A percentile compares a stretch with the other conserved stretches of the same genome.
Evolutionary conservation across 2,797 vertebrate genomes (phyloP).

Genomic region (Ataeniobius toweri): DNA sequence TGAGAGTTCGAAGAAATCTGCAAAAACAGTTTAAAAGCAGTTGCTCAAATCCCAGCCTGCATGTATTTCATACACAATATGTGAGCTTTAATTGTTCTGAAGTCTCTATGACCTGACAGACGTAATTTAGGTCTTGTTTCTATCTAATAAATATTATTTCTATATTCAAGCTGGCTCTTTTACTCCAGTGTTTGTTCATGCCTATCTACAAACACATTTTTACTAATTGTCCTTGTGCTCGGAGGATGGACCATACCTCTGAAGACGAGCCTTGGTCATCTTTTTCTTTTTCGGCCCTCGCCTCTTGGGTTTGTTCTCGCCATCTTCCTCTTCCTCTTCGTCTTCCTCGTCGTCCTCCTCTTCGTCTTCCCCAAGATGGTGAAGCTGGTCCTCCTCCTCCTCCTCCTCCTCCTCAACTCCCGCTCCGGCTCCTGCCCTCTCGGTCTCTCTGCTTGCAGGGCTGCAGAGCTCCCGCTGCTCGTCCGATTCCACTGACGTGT

Average conservation of each 20-base stretch:
- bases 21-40: not conserved
- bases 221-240: constrained; percentile 1
- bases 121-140: not conserved
- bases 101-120: not conserved
- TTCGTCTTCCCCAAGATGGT: constrained; percentile 82
- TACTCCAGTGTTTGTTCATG: not conserved
- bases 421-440: constrained; percentile 12
- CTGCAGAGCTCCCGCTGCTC: constrained; percentile 71
- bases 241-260: constrained; percentile 75
- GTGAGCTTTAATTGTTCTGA: not conserved
- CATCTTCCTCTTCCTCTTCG: constrained; percentile 89
- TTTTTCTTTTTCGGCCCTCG: constrained; percentile 98
- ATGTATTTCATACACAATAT: not conserved
- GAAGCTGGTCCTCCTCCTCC: constrained; percentile 76
- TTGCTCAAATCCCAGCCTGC: not conserved
- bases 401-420: constrained; percentile 36
- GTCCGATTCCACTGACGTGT: constrained; percentile 81
- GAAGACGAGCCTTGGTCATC: constrained; percentile 96
- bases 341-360: constrained; percentile 88
- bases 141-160: not conserved
- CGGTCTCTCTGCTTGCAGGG: constrained; percentile 40
- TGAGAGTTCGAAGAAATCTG: not conserved
- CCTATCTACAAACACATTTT: not conserved
- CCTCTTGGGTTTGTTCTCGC: constrained; percentile 88
- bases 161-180: not conserved